Evolutionary conservation across 1,140 invertebrate genomes (phyloP).

Genomic region (Bombus confusus): DNA sequence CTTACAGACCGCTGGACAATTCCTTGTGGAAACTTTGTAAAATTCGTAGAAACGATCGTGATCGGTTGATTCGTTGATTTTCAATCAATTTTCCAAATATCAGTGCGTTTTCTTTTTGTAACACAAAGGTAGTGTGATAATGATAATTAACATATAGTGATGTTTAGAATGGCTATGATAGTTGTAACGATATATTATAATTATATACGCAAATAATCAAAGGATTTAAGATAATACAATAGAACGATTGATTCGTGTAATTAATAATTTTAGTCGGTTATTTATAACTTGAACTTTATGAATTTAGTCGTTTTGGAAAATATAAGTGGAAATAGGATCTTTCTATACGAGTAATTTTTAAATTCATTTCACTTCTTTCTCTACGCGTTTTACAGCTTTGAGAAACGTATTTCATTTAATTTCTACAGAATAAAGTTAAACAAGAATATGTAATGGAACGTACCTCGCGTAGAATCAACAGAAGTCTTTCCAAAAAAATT

Average conservation of each 20-base stretch:
- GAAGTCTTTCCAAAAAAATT: not conserved
- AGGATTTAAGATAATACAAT: not conserved
- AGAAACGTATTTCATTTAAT: not conserved
- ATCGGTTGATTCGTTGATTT: not conserved
- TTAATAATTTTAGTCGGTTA: not conserved
- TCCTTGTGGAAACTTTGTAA: slow-evolving; percentile 1
- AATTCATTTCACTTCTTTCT: not conserved
- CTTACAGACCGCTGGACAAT: not conserved
- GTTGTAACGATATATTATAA: slow-evolving; percentile 1
- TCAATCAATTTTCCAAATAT: not conserved
- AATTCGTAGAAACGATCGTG: slow-evolving; percentile 40
- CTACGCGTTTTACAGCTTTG: not conserved
- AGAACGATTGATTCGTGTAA: not conserved
- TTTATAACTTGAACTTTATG: not conserved
- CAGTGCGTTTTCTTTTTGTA: not conserved
- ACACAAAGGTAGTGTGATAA: not conserved
- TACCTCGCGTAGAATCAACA: slow-evolving; percentile 46
- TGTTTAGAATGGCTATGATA: slow-evolving; percentile 32
- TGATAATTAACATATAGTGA: not conserved
- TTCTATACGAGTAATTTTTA: not conserved
- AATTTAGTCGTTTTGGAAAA: not conserved
- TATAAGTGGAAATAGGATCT: not conserved
- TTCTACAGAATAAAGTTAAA: slow-evolving; percentile 7
- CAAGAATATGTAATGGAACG: slow-evolving; percentile 21
- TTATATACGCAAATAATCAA: not conserved